Conservation (phyloP, 2,888 invertebrate genomes). For the Chloroclystis v-ata region DNA sequence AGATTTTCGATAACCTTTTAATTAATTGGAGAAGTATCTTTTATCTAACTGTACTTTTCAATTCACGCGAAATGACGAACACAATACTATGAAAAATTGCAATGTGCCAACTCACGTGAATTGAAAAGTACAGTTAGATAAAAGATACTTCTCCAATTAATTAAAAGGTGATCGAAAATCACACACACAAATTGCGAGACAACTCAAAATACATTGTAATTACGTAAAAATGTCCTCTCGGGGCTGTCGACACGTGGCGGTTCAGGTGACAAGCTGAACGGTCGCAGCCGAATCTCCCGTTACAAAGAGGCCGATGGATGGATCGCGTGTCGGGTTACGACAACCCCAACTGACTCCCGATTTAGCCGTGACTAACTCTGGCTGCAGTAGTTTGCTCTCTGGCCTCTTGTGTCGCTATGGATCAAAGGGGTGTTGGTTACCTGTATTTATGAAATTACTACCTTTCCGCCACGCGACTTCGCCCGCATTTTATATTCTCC, state of each 20-base stretch:
- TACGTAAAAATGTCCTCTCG: conserved; percentile 18
- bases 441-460: no score
- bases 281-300: conserved; percentile 31
- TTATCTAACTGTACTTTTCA: no score
- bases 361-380: conserved; percentile 23
- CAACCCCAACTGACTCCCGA: conserved; percentile 25
- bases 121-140: no score
- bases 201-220: conserved; percentile 29
- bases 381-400: no score
- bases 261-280: conserved; percentile 27
- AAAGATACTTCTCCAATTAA: not conserved
- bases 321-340: conserved; percentile 25
- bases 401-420: no score
- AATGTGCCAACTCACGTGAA: no score
- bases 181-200: not conserved
- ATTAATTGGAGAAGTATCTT: not conserved
- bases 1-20: not conserved
- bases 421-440: no score
- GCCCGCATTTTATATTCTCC: no score
- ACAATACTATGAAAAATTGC: no score
- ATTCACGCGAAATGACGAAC: no score
- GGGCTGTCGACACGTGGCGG: conserved; percentile 26
- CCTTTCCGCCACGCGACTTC: no score
- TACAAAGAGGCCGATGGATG: conserved; percentile 34
- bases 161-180: not conserved